Evolutionary conservation across 2,797 vertebrate species (phyloP).

Genomic region (Momotus momota): DNA sequence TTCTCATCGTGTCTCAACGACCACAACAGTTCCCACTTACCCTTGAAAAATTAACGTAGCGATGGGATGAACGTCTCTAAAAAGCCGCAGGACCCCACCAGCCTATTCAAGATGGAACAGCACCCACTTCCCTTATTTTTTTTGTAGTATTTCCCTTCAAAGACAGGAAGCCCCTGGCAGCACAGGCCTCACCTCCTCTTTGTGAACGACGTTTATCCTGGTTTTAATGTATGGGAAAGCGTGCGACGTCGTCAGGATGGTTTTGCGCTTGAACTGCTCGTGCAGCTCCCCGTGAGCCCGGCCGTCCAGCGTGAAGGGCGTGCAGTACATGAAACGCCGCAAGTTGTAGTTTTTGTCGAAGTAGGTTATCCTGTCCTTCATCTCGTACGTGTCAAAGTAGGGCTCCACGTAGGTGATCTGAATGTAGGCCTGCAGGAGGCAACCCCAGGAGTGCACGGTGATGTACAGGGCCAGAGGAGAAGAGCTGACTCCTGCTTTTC

Average conservation of each 20-base stretch:
- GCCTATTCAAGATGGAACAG: neutral
- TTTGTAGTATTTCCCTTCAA: fast-evolving
- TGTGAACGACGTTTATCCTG: conserved; percentile 97
- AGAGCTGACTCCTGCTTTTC: neutral
- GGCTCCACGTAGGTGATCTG: conserved; percentile 99
- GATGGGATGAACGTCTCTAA: neutral
- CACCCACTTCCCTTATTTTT: neutral
- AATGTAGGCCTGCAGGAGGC: conserved; percentile 87
- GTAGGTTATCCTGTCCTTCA: conserved; percentile 99
- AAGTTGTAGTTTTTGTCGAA: conserved; percentile 99
- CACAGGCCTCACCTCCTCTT: conserved; percentile 89
- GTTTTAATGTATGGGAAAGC: conserved; percentile 99
- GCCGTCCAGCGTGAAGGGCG: conserved; percentile 96
- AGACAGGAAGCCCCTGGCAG: neutral
- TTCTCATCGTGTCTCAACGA: neutral
- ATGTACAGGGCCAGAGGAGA: neutral
- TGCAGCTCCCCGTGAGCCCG: conserved; percentile 96
- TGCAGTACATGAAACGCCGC: conserved; percentile 97
- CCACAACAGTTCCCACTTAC: neutral
- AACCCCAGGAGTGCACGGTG: neutral
- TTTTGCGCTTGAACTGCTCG: conserved; percentile 97
- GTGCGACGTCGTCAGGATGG: conserved; percentile 95
- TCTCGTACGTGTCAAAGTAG: conserved; percentile 97
- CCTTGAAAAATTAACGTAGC: neutral
- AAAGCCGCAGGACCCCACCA: neutral